Evolutionary conservation across 1,140 invertebrate species (phyloP).

Genomic region (Anastrepha ludens): DNA sequence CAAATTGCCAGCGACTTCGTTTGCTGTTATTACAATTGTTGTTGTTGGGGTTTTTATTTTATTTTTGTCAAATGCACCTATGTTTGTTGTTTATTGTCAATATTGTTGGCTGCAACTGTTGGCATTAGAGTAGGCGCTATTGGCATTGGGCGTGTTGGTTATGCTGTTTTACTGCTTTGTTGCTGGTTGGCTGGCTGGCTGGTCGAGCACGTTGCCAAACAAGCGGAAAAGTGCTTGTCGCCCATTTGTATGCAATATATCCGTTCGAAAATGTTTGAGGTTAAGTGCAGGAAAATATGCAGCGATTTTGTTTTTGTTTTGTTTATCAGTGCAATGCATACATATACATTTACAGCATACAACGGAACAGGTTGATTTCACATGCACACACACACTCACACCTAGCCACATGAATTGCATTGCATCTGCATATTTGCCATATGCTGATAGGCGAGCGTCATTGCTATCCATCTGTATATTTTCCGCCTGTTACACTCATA

Average conservation of each 20-base stretch:
- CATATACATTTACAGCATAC: background rate
- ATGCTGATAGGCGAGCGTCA: background rate
- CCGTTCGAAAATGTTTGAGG: conserved; percentile 48
- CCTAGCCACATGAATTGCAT: background rate
- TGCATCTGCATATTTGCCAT: conserved; percentile 16
- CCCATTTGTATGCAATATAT: conserved; percentile 54
- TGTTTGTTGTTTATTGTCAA: background rate
- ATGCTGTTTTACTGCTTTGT: conserved; percentile 11
- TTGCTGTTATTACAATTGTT: conserved; percentile 22
- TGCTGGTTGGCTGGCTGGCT: background rate
- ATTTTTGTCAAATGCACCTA: background rate
- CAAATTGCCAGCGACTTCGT: conserved; percentile 28
- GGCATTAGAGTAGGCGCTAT: conserved; percentile 19
- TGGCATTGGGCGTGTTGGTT: background rate
- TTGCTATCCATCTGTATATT: background rate
- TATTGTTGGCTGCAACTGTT: conserved; percentile 19
- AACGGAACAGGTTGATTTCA: background rate
- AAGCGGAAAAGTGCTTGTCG: conserved; percentile 55
- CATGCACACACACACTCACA: background rate
- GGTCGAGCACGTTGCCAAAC: conserved; percentile 38
- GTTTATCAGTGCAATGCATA: background rate
- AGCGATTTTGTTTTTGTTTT: conserved; percentile 6
- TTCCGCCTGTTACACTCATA: background rate
- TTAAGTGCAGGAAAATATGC: conserved; percentile 45
- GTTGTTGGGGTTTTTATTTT: background rate